Evolutionary conservation across 2,888 invertebrate genomes (phyloP), one percentile per base, ranked within the genome.

Genomic region (Stenoptilia bipunctidactyla): DNA sequence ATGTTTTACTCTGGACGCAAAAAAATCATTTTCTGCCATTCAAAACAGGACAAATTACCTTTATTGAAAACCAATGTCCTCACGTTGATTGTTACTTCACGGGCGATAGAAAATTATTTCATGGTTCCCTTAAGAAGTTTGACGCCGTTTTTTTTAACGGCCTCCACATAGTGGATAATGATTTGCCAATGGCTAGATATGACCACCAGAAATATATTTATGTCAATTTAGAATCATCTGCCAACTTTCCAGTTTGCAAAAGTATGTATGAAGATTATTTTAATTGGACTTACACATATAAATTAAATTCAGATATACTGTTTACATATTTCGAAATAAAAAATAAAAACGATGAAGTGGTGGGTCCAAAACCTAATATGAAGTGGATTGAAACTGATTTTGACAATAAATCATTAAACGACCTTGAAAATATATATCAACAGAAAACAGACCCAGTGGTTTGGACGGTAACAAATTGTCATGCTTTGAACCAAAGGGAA

Each of bases 201-300:
- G 45, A 50, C 0, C 56, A 62, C n/a, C 84, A 84, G 42, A 73
- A 71, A 47, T 84, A 74, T 40, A 67, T 84, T 40, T 82, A 51
- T 45, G 59, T 79, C 35, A 73, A 71, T 38, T 66, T 68, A 57
- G 84, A 85, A 49, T 83, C 84, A 0, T 53, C 77, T 1, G 67
- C 70, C 1, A 70, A 79, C 44, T 66, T 58, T 40, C 80, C 82
- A 0, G 54, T 73, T 0, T 82, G 80, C 43, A 44, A 46, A 2
- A 35, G 47, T 1, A 39, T 42, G 13, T 80, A 58, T 27, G 70
- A 84, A 10, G 54, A 58, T 2, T 82, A 66, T 42, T 84, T 84
- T 36, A 83, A 84, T 46, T 75, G 72, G 74, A 83, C 84, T 1
- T 53, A 69, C 0, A 83, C 83, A 0, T 83, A 83, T 30, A 69